Evolutionary conservation across 1,140 invertebrate species (phyloP).

Genomic region (Wiebesia pumilae): DNA sequence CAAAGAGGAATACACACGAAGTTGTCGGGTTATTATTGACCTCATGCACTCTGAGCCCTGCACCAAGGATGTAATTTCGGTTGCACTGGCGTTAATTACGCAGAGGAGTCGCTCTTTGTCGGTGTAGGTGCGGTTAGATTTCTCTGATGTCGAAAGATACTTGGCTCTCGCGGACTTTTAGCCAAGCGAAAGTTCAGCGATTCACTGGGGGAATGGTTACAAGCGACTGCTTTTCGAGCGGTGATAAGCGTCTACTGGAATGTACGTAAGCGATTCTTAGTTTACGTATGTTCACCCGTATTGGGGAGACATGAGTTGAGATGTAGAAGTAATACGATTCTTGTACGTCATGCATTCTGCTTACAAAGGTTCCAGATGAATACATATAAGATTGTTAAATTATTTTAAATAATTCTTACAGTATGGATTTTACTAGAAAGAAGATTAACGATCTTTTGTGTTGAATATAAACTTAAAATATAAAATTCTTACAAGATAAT

Average conservation of each 20-base stretch:
- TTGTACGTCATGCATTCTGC: background rate
- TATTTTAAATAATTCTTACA: too few relatives aligned
- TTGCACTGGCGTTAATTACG: too few relatives aligned
- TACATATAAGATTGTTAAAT: background rate
- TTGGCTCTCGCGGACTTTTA: too few relatives aligned
- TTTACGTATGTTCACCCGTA: background rate
- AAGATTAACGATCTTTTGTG: too few relatives aligned
- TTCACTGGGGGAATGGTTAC: background rate
- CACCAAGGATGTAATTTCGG: too few relatives aligned
- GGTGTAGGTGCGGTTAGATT: background rate
- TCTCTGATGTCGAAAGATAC: background rate
- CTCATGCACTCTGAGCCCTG: too few relatives aligned
- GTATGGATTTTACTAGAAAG: too few relatives aligned
- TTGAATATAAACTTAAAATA: too few relatives aligned
- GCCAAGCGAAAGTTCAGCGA: background rate
- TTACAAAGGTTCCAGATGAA: background rate
- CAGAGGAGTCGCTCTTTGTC: background rate
- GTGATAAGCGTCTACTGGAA: background rate
- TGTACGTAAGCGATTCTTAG: background rate
- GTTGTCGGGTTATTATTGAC: too few relatives aligned
- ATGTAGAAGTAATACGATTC: background rate
- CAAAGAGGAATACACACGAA: too few relatives aligned
- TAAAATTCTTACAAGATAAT: too few relatives aligned
- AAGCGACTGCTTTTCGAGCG: background rate
- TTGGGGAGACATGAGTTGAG: background rate